phyloP scores from a whole-genome alignment of 2,888 invertebrate genomes.

The Pristionchus japonicus region DNA sequence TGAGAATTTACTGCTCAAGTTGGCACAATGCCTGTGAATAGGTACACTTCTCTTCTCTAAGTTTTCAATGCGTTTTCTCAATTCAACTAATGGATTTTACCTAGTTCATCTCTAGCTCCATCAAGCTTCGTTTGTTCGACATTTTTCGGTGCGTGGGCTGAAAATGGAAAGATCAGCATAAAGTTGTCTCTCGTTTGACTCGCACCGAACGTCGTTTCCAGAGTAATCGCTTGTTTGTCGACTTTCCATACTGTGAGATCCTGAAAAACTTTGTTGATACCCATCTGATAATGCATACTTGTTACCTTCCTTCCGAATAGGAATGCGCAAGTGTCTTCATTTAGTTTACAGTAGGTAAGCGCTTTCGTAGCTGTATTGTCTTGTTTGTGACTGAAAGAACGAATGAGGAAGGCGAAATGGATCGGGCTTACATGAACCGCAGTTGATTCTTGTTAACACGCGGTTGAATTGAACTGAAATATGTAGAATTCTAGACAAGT shows the following conservation, averaged over 20 bases:
- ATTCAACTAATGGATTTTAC: too few species aligned
- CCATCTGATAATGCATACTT: background rate
- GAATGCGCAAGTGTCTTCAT: background rate
- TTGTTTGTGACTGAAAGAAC: background rate
- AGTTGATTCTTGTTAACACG: background rate
- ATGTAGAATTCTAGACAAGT: too few species aligned
- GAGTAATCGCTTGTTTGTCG: background rate
- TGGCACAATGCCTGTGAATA: too few species aligned
- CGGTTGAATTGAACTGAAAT: background rate
- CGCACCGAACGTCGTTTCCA: too few species aligned
- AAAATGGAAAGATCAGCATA: too few species aligned
- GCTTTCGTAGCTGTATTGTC: background rate
- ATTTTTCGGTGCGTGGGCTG: too few species aligned
- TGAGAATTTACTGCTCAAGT: too few species aligned
- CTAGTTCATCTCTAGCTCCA: too few species aligned
- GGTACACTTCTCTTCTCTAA: too few species aligned
- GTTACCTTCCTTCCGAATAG: background rate
- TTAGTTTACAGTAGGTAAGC: background rate
- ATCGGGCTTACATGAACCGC: background rate
- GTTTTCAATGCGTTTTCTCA: too few species aligned
- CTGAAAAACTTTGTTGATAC: background rate
- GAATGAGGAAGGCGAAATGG: background rate
- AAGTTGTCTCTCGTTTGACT: too few species aligned
- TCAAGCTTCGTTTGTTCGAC: too few species aligned
- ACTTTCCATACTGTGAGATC: background rate